phyloP scores from a whole-genome alignment of 2,113 vertebrate species.

The Baryphthengus martii region DNA sequence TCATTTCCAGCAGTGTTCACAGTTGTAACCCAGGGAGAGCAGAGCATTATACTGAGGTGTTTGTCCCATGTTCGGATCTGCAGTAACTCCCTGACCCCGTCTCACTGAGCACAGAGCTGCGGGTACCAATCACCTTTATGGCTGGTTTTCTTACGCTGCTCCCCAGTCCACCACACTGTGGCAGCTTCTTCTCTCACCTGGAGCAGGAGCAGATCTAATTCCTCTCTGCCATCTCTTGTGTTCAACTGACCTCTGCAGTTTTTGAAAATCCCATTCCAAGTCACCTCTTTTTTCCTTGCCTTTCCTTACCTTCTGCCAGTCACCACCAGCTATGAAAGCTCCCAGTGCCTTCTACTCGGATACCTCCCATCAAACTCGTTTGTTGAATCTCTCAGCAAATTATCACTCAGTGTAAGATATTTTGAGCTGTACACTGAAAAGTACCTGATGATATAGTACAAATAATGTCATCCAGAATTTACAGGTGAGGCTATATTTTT shows the following conservation, averaged over 20 bases:
- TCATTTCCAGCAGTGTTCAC: constrained; percentile 11
- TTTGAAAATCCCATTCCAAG: background rate
- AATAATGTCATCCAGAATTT: background rate
- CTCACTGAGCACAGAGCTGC: background rate
- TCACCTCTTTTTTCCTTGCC: background rate
- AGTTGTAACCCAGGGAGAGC: background rate
- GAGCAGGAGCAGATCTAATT: background rate
- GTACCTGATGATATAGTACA: background rate
- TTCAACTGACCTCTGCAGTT: background rate
- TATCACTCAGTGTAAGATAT: background rate
- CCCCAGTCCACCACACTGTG: background rate
- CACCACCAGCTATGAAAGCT: background rate
- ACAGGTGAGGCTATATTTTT: background rate
- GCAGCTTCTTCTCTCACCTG: background rate
- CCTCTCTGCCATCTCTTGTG: background rate
- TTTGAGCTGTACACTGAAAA: background rate
- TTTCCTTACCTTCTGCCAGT: background rate
- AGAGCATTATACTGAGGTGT: background rate
- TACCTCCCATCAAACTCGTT: background rate
- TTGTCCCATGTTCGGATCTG: background rate
- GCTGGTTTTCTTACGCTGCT: background rate
- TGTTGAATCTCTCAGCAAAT: background rate
- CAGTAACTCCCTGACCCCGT: background rate
- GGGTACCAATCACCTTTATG: fast-evolving
- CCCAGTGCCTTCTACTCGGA: background rate